Percentiles rank a stretch among this genome's conserved stretches.
phyloP scores from a whole-genome alignment of 2,888 invertebrate species.

The Adineta ricciae region DNA sequence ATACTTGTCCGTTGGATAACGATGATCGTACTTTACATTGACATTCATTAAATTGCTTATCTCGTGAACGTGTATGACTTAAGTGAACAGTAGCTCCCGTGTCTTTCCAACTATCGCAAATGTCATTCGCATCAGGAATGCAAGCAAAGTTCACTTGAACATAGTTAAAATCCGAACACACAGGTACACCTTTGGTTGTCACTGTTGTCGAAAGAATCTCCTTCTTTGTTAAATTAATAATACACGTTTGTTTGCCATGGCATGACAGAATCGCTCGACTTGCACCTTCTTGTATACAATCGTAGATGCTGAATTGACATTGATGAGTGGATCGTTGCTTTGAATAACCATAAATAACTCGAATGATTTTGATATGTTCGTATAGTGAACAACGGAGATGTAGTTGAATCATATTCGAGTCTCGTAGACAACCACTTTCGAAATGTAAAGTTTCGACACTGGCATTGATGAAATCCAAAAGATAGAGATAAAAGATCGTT shows the following conservation, averaged over 20 bases:
- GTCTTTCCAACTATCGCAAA: conserved; percentile 18
- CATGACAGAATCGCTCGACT: background rate
- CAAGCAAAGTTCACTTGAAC: conserved; percentile 14
- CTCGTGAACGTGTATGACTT: background rate
- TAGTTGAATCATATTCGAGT: background rate
- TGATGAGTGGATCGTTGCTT: background rate
- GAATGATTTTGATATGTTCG: background rate
- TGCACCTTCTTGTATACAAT: conserved; percentile 15
- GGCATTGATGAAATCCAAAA: background rate
- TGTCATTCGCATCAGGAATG: background rate
- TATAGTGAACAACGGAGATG: background rate
- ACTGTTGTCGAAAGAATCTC: background rate
- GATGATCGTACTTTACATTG: conserved; percentile 19
- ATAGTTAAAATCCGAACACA: background rate
- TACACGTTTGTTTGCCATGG: conserved; percentile 7
- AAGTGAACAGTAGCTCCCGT: background rate
- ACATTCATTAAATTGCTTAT: background rate
- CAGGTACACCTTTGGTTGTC: background rate
- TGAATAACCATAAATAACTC: background rate
- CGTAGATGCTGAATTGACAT: conserved; percentile 20
- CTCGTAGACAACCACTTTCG: background rate
- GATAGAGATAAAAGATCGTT: background rate
- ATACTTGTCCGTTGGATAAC: conserved; percentile 16
- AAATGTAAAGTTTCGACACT: conserved; percentile 6
- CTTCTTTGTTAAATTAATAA: background rate